Conservation (phyloP, 2,888 invertebrate genomes). For the Ormyrus rosae region DNA sequence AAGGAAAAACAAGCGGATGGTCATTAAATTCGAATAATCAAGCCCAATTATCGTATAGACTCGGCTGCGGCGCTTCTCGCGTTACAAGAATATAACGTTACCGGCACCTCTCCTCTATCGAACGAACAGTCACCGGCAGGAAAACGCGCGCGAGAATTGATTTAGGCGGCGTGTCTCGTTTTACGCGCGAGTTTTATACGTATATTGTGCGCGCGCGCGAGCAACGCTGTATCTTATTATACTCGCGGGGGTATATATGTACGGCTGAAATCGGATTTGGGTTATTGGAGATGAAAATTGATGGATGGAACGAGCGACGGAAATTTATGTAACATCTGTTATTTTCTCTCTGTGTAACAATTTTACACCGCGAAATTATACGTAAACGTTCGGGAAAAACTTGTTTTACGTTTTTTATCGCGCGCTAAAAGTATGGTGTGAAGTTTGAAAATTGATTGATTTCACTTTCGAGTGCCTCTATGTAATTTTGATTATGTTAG, state of each 20-base stretch:
- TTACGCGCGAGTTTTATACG: background rate
- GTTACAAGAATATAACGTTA: slow-evolving; percentile 9
- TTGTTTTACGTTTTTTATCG: background rate
- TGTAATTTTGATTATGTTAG: too few species aligned
- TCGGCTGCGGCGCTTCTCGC: background rate
- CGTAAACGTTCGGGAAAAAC: background rate
- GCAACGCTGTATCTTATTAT: too few species aligned
- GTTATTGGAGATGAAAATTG: too few species aligned
- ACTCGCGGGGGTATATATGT: too few species aligned
- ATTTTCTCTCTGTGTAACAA: background rate
- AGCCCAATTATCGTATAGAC: slow-evolving; percentile 54
- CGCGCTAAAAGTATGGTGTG: too few species aligned
- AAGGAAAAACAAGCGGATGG: slow-evolving; percentile 42
- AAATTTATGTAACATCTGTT: background rate
- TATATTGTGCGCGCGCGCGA: too few species aligned
- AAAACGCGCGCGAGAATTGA: slow-evolving; percentile 23
- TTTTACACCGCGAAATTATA: too few species aligned
- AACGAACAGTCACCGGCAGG: background rate
- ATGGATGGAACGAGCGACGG: too few species aligned
- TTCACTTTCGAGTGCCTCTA: too few species aligned
- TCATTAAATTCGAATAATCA: slow-evolving; percentile 61
- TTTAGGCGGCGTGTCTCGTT: slow-evolving; percentile 13
- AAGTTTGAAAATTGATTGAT: too few species aligned
- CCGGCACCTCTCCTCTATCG: background rate
- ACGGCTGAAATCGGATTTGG: too few species aligned